These are phyloP conservation scores for Momotus momota DNA, from an alignment of 2,797 vertebrate genomes.

Conservation along the genomic window DNA sequence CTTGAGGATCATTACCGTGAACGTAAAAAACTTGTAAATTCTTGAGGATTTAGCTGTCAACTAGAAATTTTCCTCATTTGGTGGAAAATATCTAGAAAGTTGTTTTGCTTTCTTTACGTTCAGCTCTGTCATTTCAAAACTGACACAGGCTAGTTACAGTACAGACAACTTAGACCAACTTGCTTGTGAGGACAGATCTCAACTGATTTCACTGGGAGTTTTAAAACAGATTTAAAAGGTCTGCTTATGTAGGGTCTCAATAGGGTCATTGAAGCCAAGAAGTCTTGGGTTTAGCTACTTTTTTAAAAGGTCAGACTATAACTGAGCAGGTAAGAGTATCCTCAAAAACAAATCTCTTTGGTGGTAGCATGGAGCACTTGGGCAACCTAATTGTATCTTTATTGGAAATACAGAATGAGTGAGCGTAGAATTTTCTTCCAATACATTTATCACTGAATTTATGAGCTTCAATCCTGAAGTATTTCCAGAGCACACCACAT, in stretches of 20 bases:
- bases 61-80: not conserved
- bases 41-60: not conserved
- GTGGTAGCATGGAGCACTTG: not conserved
- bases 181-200: not conserved
- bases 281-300: not conserved
- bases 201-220: not conserved
- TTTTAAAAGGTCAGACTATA: not conserved
- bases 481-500: not conserved
- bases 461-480: not conserved
- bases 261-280: not conserved
- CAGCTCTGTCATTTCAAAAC: not conserved
- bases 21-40: not conserved
- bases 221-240: not conserved
- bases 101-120: not conserved
- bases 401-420: not conserved
- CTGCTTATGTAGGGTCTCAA: not conserved
- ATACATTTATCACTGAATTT: not conserved
- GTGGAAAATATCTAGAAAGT: not conserved
- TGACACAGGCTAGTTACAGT: not conserved
- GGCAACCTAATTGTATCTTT: not conserved
- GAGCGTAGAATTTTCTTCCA: not conserved
- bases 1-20: not conserved
- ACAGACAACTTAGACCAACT: not conserved
- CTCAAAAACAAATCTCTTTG: not conserved
- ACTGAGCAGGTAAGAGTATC: not conserved